A percentile compares a stretch with the other conserved stretches of the same genome.
Evolutionary conservation across 2,888 invertebrate genomes (phyloP).

Genomic region (Protula sp.): DNA sequence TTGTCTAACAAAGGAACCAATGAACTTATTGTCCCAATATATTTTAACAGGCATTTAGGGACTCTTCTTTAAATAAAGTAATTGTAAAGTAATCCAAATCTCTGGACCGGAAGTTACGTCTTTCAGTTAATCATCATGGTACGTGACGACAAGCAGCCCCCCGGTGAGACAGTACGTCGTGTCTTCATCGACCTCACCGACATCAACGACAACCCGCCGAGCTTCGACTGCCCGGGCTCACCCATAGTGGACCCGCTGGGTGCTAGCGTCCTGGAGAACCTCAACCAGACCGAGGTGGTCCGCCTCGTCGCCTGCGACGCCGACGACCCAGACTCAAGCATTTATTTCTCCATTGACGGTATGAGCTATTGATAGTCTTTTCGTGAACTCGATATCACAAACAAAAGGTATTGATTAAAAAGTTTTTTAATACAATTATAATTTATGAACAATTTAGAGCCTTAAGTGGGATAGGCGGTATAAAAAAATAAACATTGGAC

Average conservation of each 20-base stretch:
- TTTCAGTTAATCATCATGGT: neutral
- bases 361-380: too few relatives aligned
- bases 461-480: too few relatives aligned
- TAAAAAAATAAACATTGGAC: too few relatives aligned
- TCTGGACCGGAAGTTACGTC: neutral
- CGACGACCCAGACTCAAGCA: neutral
- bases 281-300: neutral
- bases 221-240: neutral
- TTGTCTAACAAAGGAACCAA: too few relatives aligned
- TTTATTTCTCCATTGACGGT: neutral
- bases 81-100: too few relatives aligned
- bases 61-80: too few relatives aligned
- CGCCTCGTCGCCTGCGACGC: neutral
- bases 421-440: too few relatives aligned
- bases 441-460: too few relatives aligned
- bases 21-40: too few relatives aligned
- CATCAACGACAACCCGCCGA: neutral
- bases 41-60: too few relatives aligned
- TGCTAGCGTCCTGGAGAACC: neutral
- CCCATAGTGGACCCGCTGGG: neutral
- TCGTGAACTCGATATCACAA: too few relatives aligned
- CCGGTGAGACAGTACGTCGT: neutral
- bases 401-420: too few relatives aligned
- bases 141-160: neutral
- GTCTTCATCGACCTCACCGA: neutral